A percentile compares a stretch with the other conserved stretches of the same genome.
These are phyloP conservation scores for Clepsis dumicolana DNA, from an alignment of 2,888 invertebrate species.

Conservation along the genomic window DNA sequence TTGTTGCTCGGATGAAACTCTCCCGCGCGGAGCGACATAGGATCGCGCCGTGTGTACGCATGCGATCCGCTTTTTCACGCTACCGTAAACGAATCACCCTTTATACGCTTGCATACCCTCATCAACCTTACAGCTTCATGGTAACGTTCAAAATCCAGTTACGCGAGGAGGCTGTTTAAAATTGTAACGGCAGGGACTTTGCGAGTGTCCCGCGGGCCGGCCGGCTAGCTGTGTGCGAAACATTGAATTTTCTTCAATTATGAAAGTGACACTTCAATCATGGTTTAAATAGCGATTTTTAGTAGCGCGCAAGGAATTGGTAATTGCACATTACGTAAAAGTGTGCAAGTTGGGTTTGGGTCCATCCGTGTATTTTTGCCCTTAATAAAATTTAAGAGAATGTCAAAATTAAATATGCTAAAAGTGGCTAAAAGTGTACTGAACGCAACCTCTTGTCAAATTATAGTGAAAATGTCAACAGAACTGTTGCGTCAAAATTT, in stretches of 20 bases:
- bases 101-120: conserved; percentile 46
- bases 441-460: no score
- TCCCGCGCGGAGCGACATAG: conserved; percentile 62
- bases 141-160: conserved; percentile 13
- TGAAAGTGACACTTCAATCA: no score
- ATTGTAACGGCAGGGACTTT: conserved; percentile 4
- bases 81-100: conserved; percentile 62
- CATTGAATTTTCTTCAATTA: conserved; percentile 57
- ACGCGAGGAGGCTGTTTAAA: neutral
- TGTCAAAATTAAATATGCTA: no score
- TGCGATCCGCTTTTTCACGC: conserved; percentile 63
- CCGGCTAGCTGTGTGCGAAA: conserved; percentile 52
- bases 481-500: neutral
- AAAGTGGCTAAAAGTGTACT: no score
- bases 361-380: no score
- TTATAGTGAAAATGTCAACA: neutral
- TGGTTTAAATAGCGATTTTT: no score
- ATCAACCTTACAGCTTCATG: neutral
- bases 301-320: no score
- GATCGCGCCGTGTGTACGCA: conserved; percentile 58
- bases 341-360: no score
- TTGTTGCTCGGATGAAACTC: conserved; percentile 55
- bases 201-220: conserved; percentile 53
- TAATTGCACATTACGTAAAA: no score
- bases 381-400: no score